Conservation (phyloP, 1,140 invertebrate species). For the Bombus picipes region DNA sequence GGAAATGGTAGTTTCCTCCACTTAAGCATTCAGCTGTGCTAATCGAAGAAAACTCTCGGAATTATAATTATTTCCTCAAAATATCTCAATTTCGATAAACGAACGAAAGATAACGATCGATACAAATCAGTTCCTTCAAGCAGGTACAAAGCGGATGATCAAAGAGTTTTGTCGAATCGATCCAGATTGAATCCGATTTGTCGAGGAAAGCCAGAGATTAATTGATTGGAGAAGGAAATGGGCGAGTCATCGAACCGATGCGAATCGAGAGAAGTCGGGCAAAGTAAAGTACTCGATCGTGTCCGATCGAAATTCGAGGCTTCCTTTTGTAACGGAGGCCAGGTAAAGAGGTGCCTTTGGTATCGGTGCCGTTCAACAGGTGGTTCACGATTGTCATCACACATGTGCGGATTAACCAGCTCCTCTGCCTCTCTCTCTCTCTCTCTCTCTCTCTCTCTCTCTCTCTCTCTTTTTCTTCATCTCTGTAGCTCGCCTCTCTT, state of each 20-base stretch:
- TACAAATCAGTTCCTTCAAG: too few relatives aligned
- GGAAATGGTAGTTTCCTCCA: too few relatives aligned
- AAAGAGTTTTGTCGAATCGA: too few relatives aligned
- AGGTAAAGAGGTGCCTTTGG: conserved; percentile 49
- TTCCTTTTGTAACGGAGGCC: conserved; percentile 52
- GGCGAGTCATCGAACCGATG: neutral
- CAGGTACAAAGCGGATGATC: too few relatives aligned
- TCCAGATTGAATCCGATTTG: neutral
- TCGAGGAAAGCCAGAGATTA: conserved; percentile 5
- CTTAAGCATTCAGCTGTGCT: too few relatives aligned
- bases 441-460: conserved; percentile 19
- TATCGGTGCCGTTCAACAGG: conserved; percentile 70
- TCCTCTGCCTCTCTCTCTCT: conserved; percentile 30
- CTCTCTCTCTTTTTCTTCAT: conserved; percentile 8
- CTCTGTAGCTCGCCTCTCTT: conserved; percentile 24
- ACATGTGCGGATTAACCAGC: conserved; percentile 69
- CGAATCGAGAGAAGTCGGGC: conserved; percentile 9
- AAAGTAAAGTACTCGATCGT: conserved; percentile 48
- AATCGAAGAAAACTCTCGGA: too few relatives aligned
- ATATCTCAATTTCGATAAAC: too few relatives aligned
- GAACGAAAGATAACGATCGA: too few relatives aligned
- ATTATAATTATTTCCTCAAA: too few relatives aligned
- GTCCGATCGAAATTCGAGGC: conserved; percentile 57
- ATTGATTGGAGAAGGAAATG: neutral
- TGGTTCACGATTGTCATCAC: conserved; percentile 72